phyloP scores from a whole-genome alignment of 2,888 invertebrate species.

The Diabrotica balteata region DNA sequence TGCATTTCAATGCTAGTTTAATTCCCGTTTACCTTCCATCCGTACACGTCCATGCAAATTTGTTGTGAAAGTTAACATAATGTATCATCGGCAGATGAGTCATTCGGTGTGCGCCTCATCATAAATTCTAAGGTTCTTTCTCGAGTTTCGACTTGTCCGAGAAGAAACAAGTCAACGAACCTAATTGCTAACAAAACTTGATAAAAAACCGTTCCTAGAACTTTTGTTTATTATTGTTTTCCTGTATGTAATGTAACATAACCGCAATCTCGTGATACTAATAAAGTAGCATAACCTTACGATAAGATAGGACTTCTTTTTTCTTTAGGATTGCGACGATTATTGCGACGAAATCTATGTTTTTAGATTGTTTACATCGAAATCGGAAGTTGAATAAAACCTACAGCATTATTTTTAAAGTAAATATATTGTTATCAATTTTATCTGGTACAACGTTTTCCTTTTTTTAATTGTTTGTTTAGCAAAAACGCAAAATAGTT shows the following conservation, averaged over 20 bases:
- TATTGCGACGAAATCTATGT: slow-evolving; percentile 9
- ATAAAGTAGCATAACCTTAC: slow-evolving; percentile 25
- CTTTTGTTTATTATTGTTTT: slow-evolving; percentile 31
- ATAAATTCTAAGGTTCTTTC: slow-evolving; percentile 24
- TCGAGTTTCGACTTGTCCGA: slow-evolving; percentile 18
- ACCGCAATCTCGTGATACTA: slow-evolving; percentile 25
- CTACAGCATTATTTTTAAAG: neutral
- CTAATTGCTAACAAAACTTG: slow-evolving; percentile 24
- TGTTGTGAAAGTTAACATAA: slow-evolving; percentile 16
- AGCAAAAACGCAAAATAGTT: too few species aligned
- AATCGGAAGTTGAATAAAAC: slow-evolving; percentile 13
- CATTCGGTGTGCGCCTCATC: slow-evolving; percentile 10
- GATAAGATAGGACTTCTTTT: slow-evolving; percentile 20
- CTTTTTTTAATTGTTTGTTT: too few species aligned
- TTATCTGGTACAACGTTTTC: too few species aligned
- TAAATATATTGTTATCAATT: slow-evolving; percentile 2
- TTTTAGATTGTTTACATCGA: slow-evolving; percentile 13
- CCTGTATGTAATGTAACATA: slow-evolving; percentile 26
- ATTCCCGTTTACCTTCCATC: neutral
- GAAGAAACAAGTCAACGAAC: slow-evolving; percentile 26
- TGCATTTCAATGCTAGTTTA: neutral
- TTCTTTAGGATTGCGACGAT: slow-evolving; percentile 11
- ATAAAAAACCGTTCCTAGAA: slow-evolving; percentile 30
- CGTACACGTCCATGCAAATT: neutral
- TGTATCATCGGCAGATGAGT: slow-evolving; percentile 25